These are phyloP conservation scores for Tenualosa thibaudeaui DNA, from an alignment of 2,797 vertebrate species.

Conservation along the genomic window DNA sequence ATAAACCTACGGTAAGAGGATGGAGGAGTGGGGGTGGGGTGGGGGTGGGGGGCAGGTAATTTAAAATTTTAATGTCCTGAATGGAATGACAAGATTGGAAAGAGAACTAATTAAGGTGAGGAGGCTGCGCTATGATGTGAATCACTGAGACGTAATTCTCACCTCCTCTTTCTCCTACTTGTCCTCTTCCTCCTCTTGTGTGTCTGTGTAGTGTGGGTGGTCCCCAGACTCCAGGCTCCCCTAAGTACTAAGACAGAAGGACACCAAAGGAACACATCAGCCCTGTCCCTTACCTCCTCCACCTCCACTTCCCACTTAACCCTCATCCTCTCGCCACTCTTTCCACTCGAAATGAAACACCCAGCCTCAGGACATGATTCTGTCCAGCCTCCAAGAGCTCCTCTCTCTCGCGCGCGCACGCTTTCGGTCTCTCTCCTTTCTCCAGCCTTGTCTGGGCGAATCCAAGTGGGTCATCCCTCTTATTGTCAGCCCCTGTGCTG, in stretches of 20 bases:
- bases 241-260: constrained; percentile 4
- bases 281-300: neutral
- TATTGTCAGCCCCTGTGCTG: constrained; percentile 37
- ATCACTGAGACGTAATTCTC: neutral
- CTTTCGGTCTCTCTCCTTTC: neutral
- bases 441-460: constrained; percentile 35
- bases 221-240: constrained; percentile 4
- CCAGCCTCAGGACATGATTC: neutral
- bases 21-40: neutral
- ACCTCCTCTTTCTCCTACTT: neutral
- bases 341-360: constrained; percentile 3
- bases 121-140: neutral
- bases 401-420: neutral
- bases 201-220: constrained; percentile 28
- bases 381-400: neutral
- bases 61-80: constrained; percentile 47
- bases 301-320: constrained; percentile 36
- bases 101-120: constrained; percentile 56
- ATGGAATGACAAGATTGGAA: constrained; percentile 50
- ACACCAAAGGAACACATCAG: constrained; percentile 18
- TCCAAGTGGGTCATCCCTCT: constrained; percentile 46
- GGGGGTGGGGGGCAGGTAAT: constrained; percentile 13
- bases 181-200: neutral
- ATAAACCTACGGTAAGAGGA: constrained; percentile 43
- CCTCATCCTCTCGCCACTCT: neutral